Evolutionary conservation across 2,113 vertebrate genomes (phyloP), one percentile per base, ranked within the genome.

Genomic region (Orcinus orca): DNA sequence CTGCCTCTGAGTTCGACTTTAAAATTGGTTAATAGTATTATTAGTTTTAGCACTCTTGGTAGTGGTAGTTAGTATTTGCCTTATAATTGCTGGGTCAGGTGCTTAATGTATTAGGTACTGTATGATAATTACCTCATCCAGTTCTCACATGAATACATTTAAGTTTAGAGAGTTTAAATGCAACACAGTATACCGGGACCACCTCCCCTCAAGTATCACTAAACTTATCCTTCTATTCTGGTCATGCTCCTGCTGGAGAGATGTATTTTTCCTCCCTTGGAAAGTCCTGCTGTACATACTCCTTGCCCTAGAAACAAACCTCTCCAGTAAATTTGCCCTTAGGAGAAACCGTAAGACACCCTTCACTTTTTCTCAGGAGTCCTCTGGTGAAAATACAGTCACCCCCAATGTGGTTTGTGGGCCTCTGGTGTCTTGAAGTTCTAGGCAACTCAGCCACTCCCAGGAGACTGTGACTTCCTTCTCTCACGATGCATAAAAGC

Each of bases 1-100:
- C 76, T 4, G 53, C 21, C 18, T 92, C 87, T 63, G 5, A 31
- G 20, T 96, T 94, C 91, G 87, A 95, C 60, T 93, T 90, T 90
- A 91, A 76, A 68, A 73, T n/a, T 73, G 58, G 60, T 77, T 73
- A n/a, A 68, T 63, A 53, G 44, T 6, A 20, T 60, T 82, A 65
- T 25, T 85, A 85, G 70, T 70, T 73, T 29, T 23, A 76, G 58
- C 80, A 67, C 17, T 15, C n/a, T 77, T 58, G n/a, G 29, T 62
- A 6, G 8, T 67, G 26, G 38, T 71, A 25, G 26, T 33, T 63
- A 47, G 6, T 55, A 41, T 87, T 36, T 77, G 36, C 60, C n/a
- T 12, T 71, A 2, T 63, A 74, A 85, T 15, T 83, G 1, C 53
- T 81, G 38, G 3, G 17, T 93, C 67, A 11, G 90, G 17, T 80